phyloP scores from a whole-genome alignment of 2,888 invertebrate species.

The Chorisops tibialis region DNA sequence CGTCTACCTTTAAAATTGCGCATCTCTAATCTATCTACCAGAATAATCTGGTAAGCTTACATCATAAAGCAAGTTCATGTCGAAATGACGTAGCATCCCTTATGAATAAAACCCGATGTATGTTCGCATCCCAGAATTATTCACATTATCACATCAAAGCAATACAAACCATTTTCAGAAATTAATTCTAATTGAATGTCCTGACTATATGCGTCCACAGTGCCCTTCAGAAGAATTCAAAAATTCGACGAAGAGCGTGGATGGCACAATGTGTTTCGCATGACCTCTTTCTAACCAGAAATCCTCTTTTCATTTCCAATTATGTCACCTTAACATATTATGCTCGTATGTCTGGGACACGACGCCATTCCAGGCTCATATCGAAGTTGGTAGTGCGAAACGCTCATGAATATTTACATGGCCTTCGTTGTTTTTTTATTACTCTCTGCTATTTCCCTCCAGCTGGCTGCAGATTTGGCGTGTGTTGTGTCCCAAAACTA shows the following conservation, averaged over 20 bases:
- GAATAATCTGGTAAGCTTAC: no score
- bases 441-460: neutral
- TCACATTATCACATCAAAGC: conserved; percentile 21
- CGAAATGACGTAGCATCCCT: no score
- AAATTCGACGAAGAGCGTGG: neutral
- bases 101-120: no score
- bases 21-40: no score
- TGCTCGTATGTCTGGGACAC: conserved; percentile 1
- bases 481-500: neutral
- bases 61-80: no score
- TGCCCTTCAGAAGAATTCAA: neutral
- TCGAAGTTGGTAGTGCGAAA: conserved; percentile 17
- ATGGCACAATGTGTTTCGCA: conserved; percentile 11
- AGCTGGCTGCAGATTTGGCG: neutral
- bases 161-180: conserved; percentile 20
- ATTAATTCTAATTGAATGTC: conserved; percentile 20
- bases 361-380: conserved; percentile 8
- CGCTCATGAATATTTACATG: conserved; percentile 24
- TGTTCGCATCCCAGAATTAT: no score
- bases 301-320: conserved; percentile 25
- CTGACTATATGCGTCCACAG: neutral
- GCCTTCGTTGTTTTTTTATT: neutral
- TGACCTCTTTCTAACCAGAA: conserved; percentile 17
- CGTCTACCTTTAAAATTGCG: no score
- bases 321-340: conserved; percentile 23